Conservation (phyloP, 1,140 invertebrate genomes). For the Dreissena rostriformis region DNA sequence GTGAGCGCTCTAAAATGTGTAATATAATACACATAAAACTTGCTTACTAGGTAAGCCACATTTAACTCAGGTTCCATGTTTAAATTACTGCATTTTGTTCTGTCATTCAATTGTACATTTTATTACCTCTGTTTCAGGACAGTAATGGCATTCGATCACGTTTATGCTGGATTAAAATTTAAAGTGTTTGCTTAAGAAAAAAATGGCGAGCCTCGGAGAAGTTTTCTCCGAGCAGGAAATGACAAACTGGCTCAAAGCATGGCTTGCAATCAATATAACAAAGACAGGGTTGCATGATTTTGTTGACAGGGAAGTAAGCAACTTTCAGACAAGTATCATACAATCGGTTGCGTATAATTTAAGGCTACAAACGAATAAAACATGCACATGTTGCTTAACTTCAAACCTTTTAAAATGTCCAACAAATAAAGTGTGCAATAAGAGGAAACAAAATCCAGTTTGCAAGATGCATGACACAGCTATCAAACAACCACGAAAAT, state of each 20-base stretch:
- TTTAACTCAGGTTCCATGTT: too few species aligned
- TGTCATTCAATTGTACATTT: too few species aligned
- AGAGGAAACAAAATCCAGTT: too few species aligned
- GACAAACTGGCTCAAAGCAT: slow-evolving; percentile 11
- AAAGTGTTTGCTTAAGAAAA: too few species aligned
- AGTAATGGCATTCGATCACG: too few species aligned
- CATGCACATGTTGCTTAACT: slow-evolving; percentile 6
- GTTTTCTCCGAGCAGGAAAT: neutral
- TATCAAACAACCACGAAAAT: neutral
- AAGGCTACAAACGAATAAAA: neutral
- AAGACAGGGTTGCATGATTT: slow-evolving; percentile 3
- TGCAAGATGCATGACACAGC: neutral
- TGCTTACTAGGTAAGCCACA: too few species aligned
- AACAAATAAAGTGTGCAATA: neutral
- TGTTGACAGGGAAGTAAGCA: neutral
- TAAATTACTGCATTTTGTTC: too few species aligned
- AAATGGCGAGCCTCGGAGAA: too few species aligned
- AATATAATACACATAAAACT: too few species aligned
- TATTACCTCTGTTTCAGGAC: too few species aligned
- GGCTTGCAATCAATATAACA: neutral
- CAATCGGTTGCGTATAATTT: neutral
- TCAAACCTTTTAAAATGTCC: neutral
- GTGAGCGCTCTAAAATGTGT: too few species aligned
- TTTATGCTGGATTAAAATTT: too few species aligned
- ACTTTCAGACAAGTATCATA: neutral